Base-by-base conservation (phyloP, 2,888 invertebrate species). In the Catocala fraxini region DNA sequence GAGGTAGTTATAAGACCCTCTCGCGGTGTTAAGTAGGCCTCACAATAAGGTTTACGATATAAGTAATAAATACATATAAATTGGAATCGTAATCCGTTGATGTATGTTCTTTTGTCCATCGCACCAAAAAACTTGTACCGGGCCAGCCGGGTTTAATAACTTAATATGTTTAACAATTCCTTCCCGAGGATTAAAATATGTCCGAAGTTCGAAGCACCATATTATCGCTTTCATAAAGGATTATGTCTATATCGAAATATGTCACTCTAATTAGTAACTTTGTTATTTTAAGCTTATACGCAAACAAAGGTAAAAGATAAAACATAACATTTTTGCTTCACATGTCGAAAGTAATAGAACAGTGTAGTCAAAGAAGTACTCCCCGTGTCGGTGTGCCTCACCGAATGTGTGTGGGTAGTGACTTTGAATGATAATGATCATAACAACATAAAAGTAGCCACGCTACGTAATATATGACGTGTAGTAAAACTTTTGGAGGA, bases 341-440 rank as follows among this genome's bases (percentile, higher is more conserved):
- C 66, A 70, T 53, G 64, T 75, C 63, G 70, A 78, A 80, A 81
- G 80, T 76, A 77, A 79, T 80, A 80, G 71, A 73, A 69, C 72
- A 72, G 67, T 68, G 59, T 63, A 72, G 77, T 70, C 70, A 70
- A 71, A 82, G 82, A 81, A 77, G 73, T 65, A 75, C 71, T 78
- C 73, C 65, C 65, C 68, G 77, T 79, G 72, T 80, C 71, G 78
- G 76, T 77, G 77, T 74, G 80, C 74, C 70, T 68, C 80, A 73
- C 78, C 75, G 77, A 81, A 79, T 78, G 80, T 83, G 89, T 87
- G 91, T 92, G 89, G 91, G 91, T 84, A 77, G 88, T 88, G 90
- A 92, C 90, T 89, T 87, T 90, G 91, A 91, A 90, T 89, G 90
- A 92, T 92, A 92, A 93, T 92, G 89, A 92, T 91, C 91, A 89